These are phyloP conservation scores for Dicyrtoma fusca DNA, from an alignment of 2,888 invertebrate species.

Conservation along the genomic window DNA sequence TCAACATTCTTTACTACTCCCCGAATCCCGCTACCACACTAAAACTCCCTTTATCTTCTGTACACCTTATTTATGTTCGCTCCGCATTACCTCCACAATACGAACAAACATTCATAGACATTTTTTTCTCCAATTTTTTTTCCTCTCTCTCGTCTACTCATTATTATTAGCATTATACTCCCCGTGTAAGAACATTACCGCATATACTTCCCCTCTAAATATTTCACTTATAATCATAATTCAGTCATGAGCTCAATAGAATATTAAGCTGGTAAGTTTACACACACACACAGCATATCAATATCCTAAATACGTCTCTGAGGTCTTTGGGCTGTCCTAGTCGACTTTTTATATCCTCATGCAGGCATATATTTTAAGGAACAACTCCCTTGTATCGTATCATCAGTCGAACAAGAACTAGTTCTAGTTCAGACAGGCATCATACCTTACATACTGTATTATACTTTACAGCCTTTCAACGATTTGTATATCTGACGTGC, in stretches of 20 bases:
- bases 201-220: conserved; percentile 27
- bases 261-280: not conserved
- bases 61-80: conserved; percentile 32
- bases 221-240: conserved; percentile 16
- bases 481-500: too few species aligned
- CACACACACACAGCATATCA: not conserved
- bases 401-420: too few species aligned
- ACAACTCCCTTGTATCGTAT: too few species aligned
- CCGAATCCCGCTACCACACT: conserved; percentile 24
- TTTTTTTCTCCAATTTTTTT: conserved; percentile 15
- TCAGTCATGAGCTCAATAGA: not conserved
- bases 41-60: not conserved
- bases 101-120: conserved; percentile 33
- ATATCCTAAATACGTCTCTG: not conserved
- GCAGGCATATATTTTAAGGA: not conserved
- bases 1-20: conserved; percentile 27
- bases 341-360: not conserved
- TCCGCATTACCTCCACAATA: conserved; percentile 30
- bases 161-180: conserved; percentile 39
- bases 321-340: not conserved
- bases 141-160: conserved; percentile 18
- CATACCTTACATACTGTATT: too few species aligned
- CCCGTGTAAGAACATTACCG: conserved; percentile 29
- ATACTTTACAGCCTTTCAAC: too few species aligned
- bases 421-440: too few species aligned